Evolutionary conservation across 2,797 vertebrate genomes (phyloP).

Genomic region (Sebastes oblongus): DNA sequence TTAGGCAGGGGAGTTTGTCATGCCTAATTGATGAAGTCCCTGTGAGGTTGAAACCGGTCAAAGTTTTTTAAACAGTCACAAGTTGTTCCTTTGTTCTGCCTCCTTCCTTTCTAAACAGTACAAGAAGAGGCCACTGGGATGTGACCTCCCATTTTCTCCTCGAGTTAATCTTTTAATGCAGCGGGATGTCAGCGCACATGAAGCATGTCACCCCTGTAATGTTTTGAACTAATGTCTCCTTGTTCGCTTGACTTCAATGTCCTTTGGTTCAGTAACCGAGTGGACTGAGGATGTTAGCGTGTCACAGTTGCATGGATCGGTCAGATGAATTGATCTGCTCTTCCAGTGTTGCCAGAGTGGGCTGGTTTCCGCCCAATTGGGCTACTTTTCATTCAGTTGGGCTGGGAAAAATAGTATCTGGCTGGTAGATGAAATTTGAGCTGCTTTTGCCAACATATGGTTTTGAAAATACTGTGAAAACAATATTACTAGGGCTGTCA

Average conservation of each 20-base stretch:
- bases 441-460: no score
- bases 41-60: neutral
- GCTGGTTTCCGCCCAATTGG: no score
- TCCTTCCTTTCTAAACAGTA: neutral
- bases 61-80: neutral
- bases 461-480: no score
- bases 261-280: neutral
- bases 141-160: slow-evolving; percentile 7
- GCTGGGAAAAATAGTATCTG: no score
- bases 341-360: neutral
- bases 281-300: slow-evolving; percentile 11
- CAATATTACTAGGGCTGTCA: no score
- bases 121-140: neutral
- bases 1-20: neutral
- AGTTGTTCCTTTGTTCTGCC: neutral
- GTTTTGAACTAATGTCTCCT: neutral
- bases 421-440: no score
- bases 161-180: neutral
- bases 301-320: neutral
- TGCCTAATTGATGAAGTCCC: neutral
- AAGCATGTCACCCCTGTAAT: neutral
- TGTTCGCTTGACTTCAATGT: neutral
- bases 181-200: neutral
- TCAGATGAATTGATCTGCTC: neutral
- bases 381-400: no score